Conservation (phyloP, 2,888 invertebrate genomes). For the Platypus cylindrus region DNA sequence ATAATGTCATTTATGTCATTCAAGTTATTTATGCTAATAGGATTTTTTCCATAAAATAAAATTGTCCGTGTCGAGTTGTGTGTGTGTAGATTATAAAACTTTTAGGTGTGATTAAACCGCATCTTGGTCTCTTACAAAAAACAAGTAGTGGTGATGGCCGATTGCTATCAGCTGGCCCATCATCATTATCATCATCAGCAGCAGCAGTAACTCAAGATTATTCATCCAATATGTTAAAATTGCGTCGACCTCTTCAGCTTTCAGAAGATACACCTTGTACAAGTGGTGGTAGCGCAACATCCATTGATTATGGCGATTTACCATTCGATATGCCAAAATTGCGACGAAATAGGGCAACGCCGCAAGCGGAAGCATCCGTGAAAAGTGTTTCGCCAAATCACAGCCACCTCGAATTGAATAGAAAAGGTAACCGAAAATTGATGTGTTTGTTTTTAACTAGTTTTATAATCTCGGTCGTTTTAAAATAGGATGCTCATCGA, state of each 20-base stretch:
- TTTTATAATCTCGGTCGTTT: background rate
- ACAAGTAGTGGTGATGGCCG: slow-evolving; percentile 24
- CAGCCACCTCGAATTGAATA: slow-evolving; percentile 52
- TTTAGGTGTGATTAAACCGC: slow-evolving; percentile 37
- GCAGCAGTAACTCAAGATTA: slow-evolving; percentile 53
- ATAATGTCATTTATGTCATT: slow-evolving; percentile 19
- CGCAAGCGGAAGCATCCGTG: no score
- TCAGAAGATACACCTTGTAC: slow-evolving; percentile 57
- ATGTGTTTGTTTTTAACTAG: background rate
- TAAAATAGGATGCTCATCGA: no score
- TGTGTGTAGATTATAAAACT: no score
- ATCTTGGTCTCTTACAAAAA: no score
- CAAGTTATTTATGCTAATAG: no score
- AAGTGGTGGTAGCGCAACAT: slow-evolving; percentile 56
- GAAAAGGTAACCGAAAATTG: slow-evolving; percentile 3
- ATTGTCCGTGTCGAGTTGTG: no score
- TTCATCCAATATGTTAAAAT: slow-evolving; percentile 79
- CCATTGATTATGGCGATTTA: slow-evolving; percentile 66
- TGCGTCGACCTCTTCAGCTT: slow-evolving; percentile 54
- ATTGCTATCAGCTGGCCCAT: no score
- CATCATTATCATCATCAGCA: no score
- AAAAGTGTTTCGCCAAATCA: slow-evolving; percentile 69
- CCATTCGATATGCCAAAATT: slow-evolving; percentile 90
- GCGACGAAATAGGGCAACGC: slow-evolving; percentile 56
- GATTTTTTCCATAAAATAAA: no score